These are phyloP conservation scores for Drosophila diplacantha DNA, from an alignment of 2,888 invertebrate species.

Conservation along the genomic window DNA sequence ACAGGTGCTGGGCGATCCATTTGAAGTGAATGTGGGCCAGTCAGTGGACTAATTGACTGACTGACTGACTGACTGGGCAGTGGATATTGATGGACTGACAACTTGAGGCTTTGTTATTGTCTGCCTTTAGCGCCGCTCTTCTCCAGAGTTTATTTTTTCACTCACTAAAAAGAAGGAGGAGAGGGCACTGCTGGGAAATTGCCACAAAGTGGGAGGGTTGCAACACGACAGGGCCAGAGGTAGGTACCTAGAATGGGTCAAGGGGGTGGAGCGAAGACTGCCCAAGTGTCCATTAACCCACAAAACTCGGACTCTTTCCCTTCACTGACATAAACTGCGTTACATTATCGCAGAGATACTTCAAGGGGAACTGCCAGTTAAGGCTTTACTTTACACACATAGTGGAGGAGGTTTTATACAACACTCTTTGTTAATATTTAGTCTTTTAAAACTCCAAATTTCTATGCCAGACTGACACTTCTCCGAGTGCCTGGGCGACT, in stretches of 20 bases:
- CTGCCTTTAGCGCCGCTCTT: constrained; percentile 20
- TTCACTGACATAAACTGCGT: constrained; percentile 8
- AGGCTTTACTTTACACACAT: background rate
- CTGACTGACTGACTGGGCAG: constrained; percentile 21
- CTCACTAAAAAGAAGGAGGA: constrained; percentile 1
- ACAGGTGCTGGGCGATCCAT: constrained; percentile 33
- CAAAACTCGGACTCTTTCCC: constrained; percentile 12
- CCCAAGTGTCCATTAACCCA: constrained; percentile 30
- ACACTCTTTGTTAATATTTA: background rate
- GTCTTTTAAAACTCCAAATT: background rate
- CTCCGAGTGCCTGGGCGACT: constrained; percentile 7
- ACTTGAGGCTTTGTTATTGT: constrained; percentile 51
- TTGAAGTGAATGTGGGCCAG: constrained; percentile 27
- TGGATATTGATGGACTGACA: constrained; percentile 37
- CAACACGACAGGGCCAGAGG: constrained; percentile 5
- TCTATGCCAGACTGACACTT: background rate
- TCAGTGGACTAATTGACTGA: constrained; percentile 39
- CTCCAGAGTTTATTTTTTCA: constrained; percentile 15
- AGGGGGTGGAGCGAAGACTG: constrained; percentile 4
- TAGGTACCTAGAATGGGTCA: background rate
- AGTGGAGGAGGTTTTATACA: background rate
- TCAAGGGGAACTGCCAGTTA: background rate
- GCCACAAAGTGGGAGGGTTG: constrained; percentile 9
- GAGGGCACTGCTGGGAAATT: constrained; percentile 3
- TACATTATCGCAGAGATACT: background rate